A percentile compares a stretch with the other conserved stretches of the same genome.
These are phyloP conservation scores for Platynereis dumerilii DNA, from an alignment of 2,888 invertebrate species.

Conservation along the genomic window DNA sequence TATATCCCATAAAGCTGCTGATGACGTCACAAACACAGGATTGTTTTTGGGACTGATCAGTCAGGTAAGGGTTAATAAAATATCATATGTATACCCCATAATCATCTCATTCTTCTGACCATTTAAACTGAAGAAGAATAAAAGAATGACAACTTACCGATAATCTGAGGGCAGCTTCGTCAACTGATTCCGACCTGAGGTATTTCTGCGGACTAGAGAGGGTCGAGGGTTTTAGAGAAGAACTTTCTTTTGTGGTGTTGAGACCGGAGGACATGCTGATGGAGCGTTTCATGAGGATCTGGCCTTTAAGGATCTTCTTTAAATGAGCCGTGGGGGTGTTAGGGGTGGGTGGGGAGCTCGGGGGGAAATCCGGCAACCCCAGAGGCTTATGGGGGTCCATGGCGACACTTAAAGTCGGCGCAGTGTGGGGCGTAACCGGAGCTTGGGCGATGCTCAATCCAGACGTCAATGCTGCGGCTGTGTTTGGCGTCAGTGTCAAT, in stretches of 20 bases:
- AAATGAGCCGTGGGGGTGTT: conserved; percentile 22
- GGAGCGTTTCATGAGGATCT: conserved; percentile 59
- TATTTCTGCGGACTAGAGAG: conserved; percentile 2
- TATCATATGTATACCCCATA: too few species aligned
- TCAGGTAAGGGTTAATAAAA: too few species aligned
- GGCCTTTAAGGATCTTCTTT: conserved; percentile 51
- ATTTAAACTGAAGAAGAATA: too few species aligned
- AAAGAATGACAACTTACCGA: not conserved
- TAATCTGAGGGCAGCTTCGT: not conserved
- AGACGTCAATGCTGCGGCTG: not conserved
- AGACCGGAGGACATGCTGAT: conserved; percentile 50
- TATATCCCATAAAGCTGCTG: too few species aligned
- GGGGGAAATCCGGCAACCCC: too few species aligned
- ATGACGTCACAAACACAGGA: too few species aligned
- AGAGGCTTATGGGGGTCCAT: too few species aligned
- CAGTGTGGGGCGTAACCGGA: not conserved
- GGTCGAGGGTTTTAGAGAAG: not conserved
- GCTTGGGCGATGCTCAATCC: not conserved
- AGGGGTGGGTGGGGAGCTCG: conserved; percentile 2
- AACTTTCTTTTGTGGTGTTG: conserved; percentile 28
- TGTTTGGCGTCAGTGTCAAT: not conserved
- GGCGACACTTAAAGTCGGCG: not conserved
- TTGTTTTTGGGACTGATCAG: too few species aligned
- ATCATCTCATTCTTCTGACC: too few species aligned
- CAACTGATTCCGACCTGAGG: not conserved